A percentile compares a stretch with the other conserved stretches of the same genome.
Evolutionary conservation across 2,888 invertebrate genomes (phyloP).

Genomic region (Brachypalpus laphriformis): DNA sequence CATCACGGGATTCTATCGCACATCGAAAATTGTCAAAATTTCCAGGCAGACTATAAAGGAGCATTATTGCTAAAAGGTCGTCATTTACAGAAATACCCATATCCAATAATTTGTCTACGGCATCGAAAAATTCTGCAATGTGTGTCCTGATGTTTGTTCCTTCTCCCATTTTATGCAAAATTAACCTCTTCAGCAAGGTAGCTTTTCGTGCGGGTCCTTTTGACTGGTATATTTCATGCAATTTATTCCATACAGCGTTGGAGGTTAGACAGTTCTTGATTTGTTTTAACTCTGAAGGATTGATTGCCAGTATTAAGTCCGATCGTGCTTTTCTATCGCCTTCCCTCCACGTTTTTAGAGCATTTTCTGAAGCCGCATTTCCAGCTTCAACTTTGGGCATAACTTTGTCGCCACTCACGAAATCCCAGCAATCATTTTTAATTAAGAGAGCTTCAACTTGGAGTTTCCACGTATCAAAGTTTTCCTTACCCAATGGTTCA

Average conservation of each 20-base stretch:
- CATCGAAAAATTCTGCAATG: conserved; percentile 78
- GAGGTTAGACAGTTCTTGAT: conserved; percentile 17
- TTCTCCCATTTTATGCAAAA: conserved; percentile 78
- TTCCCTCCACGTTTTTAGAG: too few species aligned
- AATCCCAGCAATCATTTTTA: conserved; percentile 65
- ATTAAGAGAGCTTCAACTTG: conserved; percentile 46
- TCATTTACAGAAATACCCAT: conserved; percentile 77
- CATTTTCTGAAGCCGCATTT: neutral
- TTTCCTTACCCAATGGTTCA: conserved; percentile 63
- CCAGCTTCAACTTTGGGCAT: conserved; percentile 9
- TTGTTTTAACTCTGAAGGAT: conserved; percentile 16
- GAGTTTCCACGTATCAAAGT: conserved; percentile 29
- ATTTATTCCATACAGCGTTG: conserved; percentile 77
- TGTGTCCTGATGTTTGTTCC: conserved; percentile 78
- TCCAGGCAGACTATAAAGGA: conserved; percentile 36
- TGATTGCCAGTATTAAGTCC: conserved; percentile 11
- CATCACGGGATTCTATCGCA: conserved; percentile 72
- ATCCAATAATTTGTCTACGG: conserved; percentile 78
- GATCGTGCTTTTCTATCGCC: neutral
- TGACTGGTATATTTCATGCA: conserved; percentile 79
- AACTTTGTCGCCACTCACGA: conserved; percentile 49
- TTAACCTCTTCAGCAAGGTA: conserved; percentile 79
- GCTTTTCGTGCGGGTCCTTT: conserved; percentile 81
- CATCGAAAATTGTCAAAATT: too few species aligned
- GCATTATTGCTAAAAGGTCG: conserved; percentile 78